A percentile compares a stretch with the other conserved stretches of the same genome.
These are phyloP conservation scores for Gibbula magus DNA, from an alignment of 2,888 invertebrate species.

Conservation along the genomic window DNA sequence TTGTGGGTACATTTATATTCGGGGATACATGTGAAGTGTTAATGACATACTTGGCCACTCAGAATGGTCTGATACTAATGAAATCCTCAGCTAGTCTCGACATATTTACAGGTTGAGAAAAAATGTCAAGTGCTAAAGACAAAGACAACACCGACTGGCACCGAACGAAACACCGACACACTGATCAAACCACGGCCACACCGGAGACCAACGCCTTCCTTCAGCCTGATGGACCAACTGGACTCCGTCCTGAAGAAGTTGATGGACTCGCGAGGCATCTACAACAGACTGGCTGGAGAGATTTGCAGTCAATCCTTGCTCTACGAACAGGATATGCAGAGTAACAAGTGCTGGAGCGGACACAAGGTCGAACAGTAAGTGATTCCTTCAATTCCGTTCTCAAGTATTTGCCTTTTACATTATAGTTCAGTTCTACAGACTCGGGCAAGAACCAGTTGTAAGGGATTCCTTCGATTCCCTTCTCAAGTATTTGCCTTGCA, in stretches of 20 bases:
- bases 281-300: slow-evolving; percentile 53
- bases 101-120: slow-evolving; percentile 11
- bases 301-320: slow-evolving; percentile 48
- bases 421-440: too few species aligned
- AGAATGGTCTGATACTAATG: too few species aligned
- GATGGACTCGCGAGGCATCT: slow-evolving; percentile 53
- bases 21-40: too few species aligned
- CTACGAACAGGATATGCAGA: slow-evolving; percentile 72
- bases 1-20: too few species aligned
- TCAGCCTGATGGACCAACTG: slow-evolving; percentile 39
- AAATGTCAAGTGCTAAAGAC: slow-evolving; percentile 10
- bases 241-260: slow-evolving; percentile 41
- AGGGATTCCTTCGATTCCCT: too few species aligned
- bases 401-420: too few species aligned
- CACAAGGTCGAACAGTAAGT: slow-evolving; percentile 51
- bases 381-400: neutral
- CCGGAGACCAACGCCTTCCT: slow-evolving; percentile 30
- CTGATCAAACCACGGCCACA: slow-evolving; percentile 10
- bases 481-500: too few species aligned
- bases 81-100: too few species aligned
- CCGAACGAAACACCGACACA: neutral
- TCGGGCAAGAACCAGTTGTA: too few species aligned
- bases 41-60: too few species aligned
- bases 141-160: neutral
- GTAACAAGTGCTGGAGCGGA: slow-evolving; percentile 59